Base-by-base conservation (phyloP, 1,140 invertebrate species). In the Asobara japonica region DNA sequence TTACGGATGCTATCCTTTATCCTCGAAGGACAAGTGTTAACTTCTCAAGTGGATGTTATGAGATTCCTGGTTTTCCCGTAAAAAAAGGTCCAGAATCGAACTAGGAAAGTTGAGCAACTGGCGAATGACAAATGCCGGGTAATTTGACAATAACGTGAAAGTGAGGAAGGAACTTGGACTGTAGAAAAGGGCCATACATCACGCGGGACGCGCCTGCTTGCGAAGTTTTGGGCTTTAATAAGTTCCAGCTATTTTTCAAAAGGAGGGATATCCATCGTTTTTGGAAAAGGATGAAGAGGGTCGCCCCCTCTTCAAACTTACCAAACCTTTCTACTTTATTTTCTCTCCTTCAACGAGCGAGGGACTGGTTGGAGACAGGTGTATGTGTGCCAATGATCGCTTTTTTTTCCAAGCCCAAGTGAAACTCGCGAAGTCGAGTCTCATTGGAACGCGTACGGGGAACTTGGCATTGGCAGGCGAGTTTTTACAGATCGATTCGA, bases 141-240 rank as follows among this genome's bases (percentile, higher is more conserved):
- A 78, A 77, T 79, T 78, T 79, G 79, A 77, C 78, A 76, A 79
- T 77, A 71, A 79, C 77, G 74, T 74, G 74, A 79, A 79, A 79
- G 29, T 66, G 70, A 72, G 38, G 13, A 66, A 33, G 10, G 65
- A 72, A 65, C 45, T 66, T 66, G n/a, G 18, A 72, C 29, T 62
- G 25, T 62, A 30, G 13, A 30, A 18, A 31, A 62, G 61, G n/a
- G 64, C 74, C 66, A 80, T 80, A 74, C 71, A 77, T 80, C 77
- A 78, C 60, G 71, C 61, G 41, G 38, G 68, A 71, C 67, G 71
- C 61, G 79, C 69, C 73, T 68, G 48, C 73, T 72, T 71, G 74
- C 60, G 67, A 83, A 84, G 76, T 84, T 84, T 84, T 79, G 77
- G 77, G 81, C n/a, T 85, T 84, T 85, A 85, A 85, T 85, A 85